Evolutionary conservation across 2,113 vertebrate genomes (phyloP).

Genomic region (Aythya baeri): DNA sequence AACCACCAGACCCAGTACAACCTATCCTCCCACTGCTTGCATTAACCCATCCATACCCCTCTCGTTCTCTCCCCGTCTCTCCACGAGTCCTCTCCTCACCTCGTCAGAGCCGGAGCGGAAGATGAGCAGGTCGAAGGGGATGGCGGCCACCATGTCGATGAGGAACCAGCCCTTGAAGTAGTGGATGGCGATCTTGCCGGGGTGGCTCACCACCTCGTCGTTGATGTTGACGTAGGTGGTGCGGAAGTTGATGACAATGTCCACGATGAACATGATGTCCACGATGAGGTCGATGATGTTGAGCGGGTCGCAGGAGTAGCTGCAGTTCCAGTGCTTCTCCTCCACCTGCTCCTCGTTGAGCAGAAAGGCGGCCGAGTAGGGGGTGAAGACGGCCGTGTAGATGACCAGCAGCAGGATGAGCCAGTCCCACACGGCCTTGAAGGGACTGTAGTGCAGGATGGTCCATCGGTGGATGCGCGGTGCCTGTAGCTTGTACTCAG

Average conservation of each 20-base stretch:
- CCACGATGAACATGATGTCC: slow-evolving; percentile 98
- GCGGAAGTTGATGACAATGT: slow-evolving; percentile 98
- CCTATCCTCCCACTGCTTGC: neutral
- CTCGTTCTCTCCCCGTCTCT: neutral
- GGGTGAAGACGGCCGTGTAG: slow-evolving; percentile 96
- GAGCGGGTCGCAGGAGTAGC: slow-evolving; percentile 94
- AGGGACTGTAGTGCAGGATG: slow-evolving; percentile 98
- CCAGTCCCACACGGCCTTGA: slow-evolving; percentile 99
- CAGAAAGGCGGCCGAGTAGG: slow-evolving; percentile 95
- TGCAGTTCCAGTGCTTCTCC: slow-evolving; percentile 83
- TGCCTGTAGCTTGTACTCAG: slow-evolving; percentile 95
- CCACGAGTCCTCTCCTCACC: slow-evolving; percentile 63
- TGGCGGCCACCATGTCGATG: slow-evolving; percentile 97
- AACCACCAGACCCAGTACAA: too few species aligned
- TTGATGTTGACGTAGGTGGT: slow-evolving; percentile 99
- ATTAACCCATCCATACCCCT: neutral
- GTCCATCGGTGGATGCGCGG: slow-evolving; percentile 96
- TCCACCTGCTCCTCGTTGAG: slow-evolving; percentile 92
- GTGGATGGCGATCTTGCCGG: slow-evolving; percentile 91
- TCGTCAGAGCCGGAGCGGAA: slow-evolving; percentile 93
- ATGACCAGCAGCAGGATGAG: slow-evolving; percentile 96
- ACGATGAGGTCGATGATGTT: slow-evolving; percentile 97
- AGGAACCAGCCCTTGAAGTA: slow-evolving; percentile 99
- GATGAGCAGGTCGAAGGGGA: slow-evolving; percentile 97
- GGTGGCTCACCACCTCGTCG: slow-evolving; percentile 97